These are phyloP conservation scores for Ciconia stormi DNA, from an alignment of 2,113 vertebrate genomes.

Conservation along the genomic window DNA sequence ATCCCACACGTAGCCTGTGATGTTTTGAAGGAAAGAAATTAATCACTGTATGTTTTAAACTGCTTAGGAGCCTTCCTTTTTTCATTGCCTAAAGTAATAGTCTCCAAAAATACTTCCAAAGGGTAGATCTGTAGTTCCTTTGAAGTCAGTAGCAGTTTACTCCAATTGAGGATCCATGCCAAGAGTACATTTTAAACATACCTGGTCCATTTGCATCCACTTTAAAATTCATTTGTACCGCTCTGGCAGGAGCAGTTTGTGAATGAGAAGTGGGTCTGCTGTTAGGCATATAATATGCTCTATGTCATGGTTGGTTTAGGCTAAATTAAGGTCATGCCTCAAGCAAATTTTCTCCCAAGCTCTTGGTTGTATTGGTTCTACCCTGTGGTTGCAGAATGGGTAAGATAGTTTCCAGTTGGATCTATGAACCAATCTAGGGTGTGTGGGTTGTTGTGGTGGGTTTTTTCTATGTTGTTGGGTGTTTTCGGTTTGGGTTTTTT, in stretches of 20 bases:
- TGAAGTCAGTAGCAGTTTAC: slow-evolving; percentile 14
- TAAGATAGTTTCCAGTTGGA: background rate
- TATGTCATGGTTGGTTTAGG: background rate
- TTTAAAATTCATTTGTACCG: background rate
- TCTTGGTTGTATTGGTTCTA: background rate
- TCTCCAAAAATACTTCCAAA: background rate
- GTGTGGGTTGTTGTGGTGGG: background rate
- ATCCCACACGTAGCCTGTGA: background rate
- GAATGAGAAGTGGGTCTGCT: background rate
- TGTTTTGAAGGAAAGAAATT: slow-evolving; percentile 3
- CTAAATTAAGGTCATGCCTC: background rate
- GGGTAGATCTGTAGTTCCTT: slow-evolving; percentile 2
- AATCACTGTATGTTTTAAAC: background rate
- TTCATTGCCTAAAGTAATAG: slow-evolving; percentile 15
- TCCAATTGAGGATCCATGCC: background rate
- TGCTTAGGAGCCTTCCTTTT: background rate
- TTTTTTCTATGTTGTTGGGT: background rate
- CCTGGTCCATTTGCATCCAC: slow-evolving; percentile 31
- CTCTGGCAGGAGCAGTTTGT: background rate
- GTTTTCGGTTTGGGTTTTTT: background rate
- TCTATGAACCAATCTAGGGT: background rate
- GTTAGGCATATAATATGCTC: background rate
- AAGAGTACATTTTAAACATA: background rate
- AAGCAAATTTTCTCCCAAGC: background rate
- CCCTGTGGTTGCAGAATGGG: background rate